phyloP scores from a whole-genome alignment of 2,113 vertebrate species.

The Eclectus roratus region DNA sequence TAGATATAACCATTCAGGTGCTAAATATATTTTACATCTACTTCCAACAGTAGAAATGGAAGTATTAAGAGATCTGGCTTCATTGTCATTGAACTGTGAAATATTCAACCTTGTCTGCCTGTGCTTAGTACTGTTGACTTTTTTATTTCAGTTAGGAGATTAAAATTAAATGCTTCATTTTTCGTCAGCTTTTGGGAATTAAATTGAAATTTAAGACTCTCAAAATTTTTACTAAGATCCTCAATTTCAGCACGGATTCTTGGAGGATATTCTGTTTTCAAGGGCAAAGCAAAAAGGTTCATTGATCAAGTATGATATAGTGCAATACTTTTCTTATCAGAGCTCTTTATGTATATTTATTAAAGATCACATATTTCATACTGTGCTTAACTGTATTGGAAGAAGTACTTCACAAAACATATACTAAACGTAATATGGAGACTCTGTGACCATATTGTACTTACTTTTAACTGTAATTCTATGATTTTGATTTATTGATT shows the following conservation, averaged over 20 bases:
- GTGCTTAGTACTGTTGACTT: conserved; percentile 88
- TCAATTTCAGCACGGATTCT: conserved; percentile 74
- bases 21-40: conserved; percentile 85
- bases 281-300: conserved; percentile 71
- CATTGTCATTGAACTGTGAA: conserved; percentile 84
- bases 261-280: conserved; percentile 66
- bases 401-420: conserved; percentile 67
- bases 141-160: conserved; percentile 91
- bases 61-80: conserved; percentile 84
- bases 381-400: conserved; percentile 58
- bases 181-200: conserved; percentile 88
- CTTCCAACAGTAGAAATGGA: conserved; percentile 76
- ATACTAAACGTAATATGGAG: conserved; percentile 63
- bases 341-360: conserved; percentile 75
- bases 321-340: conserved; percentile 67
- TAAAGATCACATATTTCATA: conserved; percentile 71
- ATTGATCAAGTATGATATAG: conserved; percentile 75
- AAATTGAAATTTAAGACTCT: conserved; percentile 85
- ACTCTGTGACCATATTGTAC: conserved; percentile 57
- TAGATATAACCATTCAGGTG: conserved; percentile 83
- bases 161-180: conserved; percentile 93
- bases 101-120: conserved; percentile 86
- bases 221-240: conserved; percentile 75
- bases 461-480: conserved; percentile 58
- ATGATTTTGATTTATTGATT: conserved; percentile 61